Base-by-base conservation (phyloP, 2,113 vertebrate genomes). In the Oryzias melastigma region DNA sequence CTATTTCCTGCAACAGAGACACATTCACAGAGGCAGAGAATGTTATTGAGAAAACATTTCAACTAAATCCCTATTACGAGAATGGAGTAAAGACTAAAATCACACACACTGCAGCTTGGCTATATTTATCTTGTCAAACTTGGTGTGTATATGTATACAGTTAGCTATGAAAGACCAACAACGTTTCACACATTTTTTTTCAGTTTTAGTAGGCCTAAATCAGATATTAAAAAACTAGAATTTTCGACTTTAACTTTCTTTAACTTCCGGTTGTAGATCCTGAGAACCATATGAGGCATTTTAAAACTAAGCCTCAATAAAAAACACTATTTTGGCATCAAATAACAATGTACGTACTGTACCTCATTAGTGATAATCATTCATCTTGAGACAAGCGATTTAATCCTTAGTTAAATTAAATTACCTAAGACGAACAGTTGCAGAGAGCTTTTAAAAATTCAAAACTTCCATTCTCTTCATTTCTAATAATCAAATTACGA, bases 1-100 rank as follows among this genome's bases (percentile, higher is more conserved):
- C 76, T 71, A 86, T 84, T 86, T 82, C 72, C 77, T 80, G 68
- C 69, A 56, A 65, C 52, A 77, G 41, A 79, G 25, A 65, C 63
- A 70, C 60, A n/a, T 42, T 72, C 27, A 14, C 53, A 43, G 53
- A 75, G 35, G 43, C 50, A 75, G 55, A 71, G 25, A 35, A 50
- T 50, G 69, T 65, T 63, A 27, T 0, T 52, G 42, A 58, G 52
- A 66, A 75, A 75, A 45, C 56, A 65, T 65, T 56, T 67, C 20
- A 55, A 56, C 45, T 29, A 24, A 65, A 81, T 55, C 63, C 51
- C n/a, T 3, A 45, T 15, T 49, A 35, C 18, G 14, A 41, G 43
- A 41, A 14, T 14, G 18, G 8, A 42, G 58, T 24, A 56, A 56
- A 44, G 41, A 24, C 35, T 35, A 35, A 35, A 35, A 35, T 35